These are phyloP conservation scores for Aurelia sp. DNA, from an alignment of 30 jellyfish, hydroid and myxozoan species.

Conservation along the genomic window DNA sequence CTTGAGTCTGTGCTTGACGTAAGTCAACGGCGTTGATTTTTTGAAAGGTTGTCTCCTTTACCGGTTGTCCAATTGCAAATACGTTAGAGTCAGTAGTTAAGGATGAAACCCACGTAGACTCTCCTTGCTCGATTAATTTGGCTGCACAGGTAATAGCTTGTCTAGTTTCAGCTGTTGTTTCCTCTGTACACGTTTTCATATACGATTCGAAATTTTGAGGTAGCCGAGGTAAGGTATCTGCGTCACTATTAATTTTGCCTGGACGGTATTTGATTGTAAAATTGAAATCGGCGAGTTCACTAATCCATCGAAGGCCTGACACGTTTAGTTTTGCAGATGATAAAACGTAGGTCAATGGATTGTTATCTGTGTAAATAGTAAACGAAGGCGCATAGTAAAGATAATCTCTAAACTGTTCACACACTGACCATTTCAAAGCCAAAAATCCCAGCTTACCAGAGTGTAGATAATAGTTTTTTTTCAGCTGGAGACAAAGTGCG, in stretches of 20 bases:
- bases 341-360: slow-evolving; percentile 37
- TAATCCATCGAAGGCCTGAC: slow-evolving; percentile 53
- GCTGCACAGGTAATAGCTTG: slow-evolving; percentile 28
- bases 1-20: background rate
- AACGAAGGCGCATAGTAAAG: slow-evolving; percentile 59
- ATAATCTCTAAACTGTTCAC: slow-evolving; percentile 60
- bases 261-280: too few species aligned
- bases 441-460: slow-evolving; percentile 58
- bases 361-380: slow-evolving; percentile 42
- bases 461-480: slow-evolving; percentile 40
- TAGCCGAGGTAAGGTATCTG: too few species aligned
- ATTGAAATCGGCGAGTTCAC: slow-evolving; percentile 35
- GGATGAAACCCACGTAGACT: background rate
- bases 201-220: too few species aligned
- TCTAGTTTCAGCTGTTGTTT: slow-evolving; percentile 4
- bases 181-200: too few species aligned
- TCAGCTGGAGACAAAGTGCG: slow-evolving; percentile 59
- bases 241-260: too few species aligned
- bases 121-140: too few species aligned
- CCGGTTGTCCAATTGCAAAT: background rate
- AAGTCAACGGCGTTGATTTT: background rate
- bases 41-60: background rate
- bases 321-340: slow-evolving; percentile 51
- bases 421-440: slow-evolving; percentile 68
- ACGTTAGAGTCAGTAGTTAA: slow-evolving; percentile 10